Evolutionary conservation across 2,113 vertebrate genomes (phyloP).

Genomic region (Synchiropus splendidus): DNA sequence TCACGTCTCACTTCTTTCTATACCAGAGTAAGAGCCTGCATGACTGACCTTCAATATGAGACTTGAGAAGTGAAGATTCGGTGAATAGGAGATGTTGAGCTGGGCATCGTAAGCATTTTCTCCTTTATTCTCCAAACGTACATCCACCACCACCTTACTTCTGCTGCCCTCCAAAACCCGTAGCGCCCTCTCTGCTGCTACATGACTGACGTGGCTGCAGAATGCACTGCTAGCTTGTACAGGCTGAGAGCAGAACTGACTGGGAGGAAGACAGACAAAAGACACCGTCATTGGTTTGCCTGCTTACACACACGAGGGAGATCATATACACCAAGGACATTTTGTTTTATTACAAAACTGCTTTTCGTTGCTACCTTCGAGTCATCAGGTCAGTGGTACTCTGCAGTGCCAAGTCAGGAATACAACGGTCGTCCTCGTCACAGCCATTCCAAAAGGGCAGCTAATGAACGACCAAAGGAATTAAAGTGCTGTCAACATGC

Average conservation of each 20-base stretch:
- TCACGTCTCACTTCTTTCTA: not conserved
- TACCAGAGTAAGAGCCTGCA: not conserved
- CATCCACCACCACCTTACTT: constrained; percentile 80
- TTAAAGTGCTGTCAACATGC: not conserved
- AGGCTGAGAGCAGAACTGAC: constrained; percentile 76
- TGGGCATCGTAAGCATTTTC: constrained; percentile 84
- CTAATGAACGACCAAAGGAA: constrained; percentile 61
- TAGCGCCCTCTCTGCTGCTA: constrained; percentile 32
- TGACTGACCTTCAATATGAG: constrained; percentile 74
- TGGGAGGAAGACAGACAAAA: constrained; percentile 31
- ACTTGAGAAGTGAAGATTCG: constrained; percentile 85
- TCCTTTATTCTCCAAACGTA: constrained; percentile 79
- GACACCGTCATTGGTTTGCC: too few species aligned
- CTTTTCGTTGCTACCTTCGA: constrained; percentile 69
- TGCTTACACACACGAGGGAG: too few species aligned
- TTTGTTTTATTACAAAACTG: too few species aligned
- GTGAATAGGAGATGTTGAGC: constrained; percentile 82
- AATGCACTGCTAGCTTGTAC: constrained; percentile 58
- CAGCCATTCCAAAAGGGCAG: constrained; percentile 98
- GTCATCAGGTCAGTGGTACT: constrained; percentile 78
- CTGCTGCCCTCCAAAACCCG: constrained; percentile 74
- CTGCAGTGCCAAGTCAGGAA: constrained; percentile 83
- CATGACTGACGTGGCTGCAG: constrained; percentile 25
- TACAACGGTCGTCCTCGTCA: constrained; percentile 87
- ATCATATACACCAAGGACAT: too few species aligned